Evolutionary conservation across 1,140 invertebrate genomes (phyloP), one percentile per base, ranked within the genome.

Genomic region (Drosophila aff.): DNA sequence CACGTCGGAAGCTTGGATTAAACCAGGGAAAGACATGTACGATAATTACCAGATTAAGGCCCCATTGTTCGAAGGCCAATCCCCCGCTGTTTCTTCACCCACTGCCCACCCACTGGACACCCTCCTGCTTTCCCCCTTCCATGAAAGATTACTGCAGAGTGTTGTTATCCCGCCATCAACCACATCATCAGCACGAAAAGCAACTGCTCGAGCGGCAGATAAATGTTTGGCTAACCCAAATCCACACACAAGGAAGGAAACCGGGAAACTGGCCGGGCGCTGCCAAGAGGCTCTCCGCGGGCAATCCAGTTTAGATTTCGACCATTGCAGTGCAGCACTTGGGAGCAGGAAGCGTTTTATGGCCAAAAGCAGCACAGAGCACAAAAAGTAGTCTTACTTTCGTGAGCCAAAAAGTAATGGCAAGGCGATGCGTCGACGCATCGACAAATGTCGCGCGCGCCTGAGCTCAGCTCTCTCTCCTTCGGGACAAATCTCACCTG

Each of bases 221-320:
- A 83, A 87, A 83, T 89, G 77, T 89, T 81, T 81, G 69, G 74
- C 57, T 84, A 89, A 89, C 78, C 85, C 85, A 89, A 90, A 84
- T 90, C 66, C 64, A 75, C 41, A 61, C 47, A 87, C 82, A 79
- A 89, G 85, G 84, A 89, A 89, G 84, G 74, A 84, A 89, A 84
- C 74, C 46, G 13, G 84, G 74, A 84, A 89, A 81, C 74, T 49
- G 13, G 60, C 13, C 55, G 61, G 58, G 52, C 65, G 50, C 60
- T 65, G 28, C 46, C 33, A n/a, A n/a, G 58, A 66, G 50, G 38
- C 69, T 73, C 69, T 61, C 71, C 71, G 36, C 67, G 40, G 69
- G 81, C 81, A 83, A 87, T 89, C 83, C 84, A 87, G 85, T 87
- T 87, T 83, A 83, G 61, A 84, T 89, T 81, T 81, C 58, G 68